phyloP scores from a whole-genome alignment of 2,797 vertebrate genomes.

The Tympanoctomys barrerae region DNA sequence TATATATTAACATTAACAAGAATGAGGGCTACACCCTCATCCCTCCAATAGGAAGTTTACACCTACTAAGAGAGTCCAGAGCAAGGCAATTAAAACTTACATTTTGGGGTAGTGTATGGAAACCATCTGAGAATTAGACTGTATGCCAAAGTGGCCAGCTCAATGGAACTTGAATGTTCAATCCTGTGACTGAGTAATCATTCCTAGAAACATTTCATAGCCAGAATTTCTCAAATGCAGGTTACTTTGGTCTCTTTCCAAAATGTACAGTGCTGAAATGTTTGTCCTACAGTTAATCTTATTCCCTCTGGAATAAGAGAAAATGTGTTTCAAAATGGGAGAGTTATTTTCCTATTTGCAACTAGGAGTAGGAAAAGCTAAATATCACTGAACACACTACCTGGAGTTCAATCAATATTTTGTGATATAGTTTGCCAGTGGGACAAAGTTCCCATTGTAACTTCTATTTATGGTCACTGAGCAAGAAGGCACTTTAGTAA shows the following conservation, averaged over 20 bases:
- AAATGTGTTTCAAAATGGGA: slow-evolving; percentile 34
- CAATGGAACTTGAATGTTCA: slow-evolving; percentile 37
- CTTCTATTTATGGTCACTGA: neutral
- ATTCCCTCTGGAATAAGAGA: slow-evolving; percentile 6
- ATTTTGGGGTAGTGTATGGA: slow-evolving; percentile 61
- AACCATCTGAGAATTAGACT: slow-evolving; percentile 74
- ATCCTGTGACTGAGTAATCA: slow-evolving; percentile 29
- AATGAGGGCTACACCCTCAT: slow-evolving; percentile 64
- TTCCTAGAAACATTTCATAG: slow-evolving; percentile 49
- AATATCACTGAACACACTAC: neutral
- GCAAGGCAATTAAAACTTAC: slow-evolving; percentile 73
- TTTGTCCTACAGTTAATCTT: neutral
- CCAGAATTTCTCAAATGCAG: slow-evolving; percentile 51
- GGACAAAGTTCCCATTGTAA: neutral
- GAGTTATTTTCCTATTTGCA: neutral
- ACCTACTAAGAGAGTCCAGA: slow-evolving; percentile 75
- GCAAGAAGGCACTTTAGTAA: slow-evolving; percentile 29
- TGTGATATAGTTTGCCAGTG: neutral
- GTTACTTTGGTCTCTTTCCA: slow-evolving; percentile 7
- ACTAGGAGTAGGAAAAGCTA: neutral
- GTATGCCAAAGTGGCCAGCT: slow-evolving; percentile 29
- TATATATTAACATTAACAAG: slow-evolving; percentile 78
- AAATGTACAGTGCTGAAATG: neutral
- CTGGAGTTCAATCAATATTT: neutral
- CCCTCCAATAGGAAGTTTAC: slow-evolving; percentile 73